These are phyloP conservation scores for Melanargia galathea DNA, from an alignment of 2,888 invertebrate species.

Conservation along the genomic window DNA sequence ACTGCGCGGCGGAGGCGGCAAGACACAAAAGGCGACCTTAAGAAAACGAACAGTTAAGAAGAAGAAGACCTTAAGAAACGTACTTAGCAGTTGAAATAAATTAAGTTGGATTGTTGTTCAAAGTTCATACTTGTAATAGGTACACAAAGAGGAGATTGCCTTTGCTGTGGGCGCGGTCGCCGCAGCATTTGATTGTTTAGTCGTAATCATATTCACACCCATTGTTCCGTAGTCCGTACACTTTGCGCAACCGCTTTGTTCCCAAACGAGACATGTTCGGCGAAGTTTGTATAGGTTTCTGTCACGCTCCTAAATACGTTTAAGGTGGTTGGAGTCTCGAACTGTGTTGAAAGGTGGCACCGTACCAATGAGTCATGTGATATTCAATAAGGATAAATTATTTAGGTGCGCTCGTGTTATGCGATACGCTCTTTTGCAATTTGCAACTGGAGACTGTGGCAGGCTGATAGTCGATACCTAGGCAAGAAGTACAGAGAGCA, in stretches of 20 bases:
- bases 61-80: neutral
- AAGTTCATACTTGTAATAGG: neutral
- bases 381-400: constrained; percentile 4
- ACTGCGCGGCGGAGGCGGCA: too few species aligned
- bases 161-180: neutral
- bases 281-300: constrained; percentile 23
- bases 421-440: constrained; percentile 1
- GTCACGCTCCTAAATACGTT: constrained; percentile 30
- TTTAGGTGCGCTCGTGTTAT: neutral
- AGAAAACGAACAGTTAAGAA: too few species aligned
- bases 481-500: neutral
- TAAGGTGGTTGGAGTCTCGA: constrained; percentile 30
- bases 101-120: neutral
- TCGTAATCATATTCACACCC: constrained; percentile 26
- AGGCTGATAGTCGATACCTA: constrained; percentile 13
- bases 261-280: constrained; percentile 4
- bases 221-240: constrained; percentile 26
- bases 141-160: neutral
- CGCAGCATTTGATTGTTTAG: constrained; percentile 27
- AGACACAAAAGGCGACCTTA: too few species aligned
- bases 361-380: constrained; percentile 16
- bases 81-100: neutral
- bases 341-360: constrained; percentile 26
- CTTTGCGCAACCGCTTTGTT: constrained; percentile 33
- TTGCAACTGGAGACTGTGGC: neutral